Percentiles rank a stretch among this genome's conserved stretches.
phyloP scores from a whole-genome alignment of 2,888 invertebrate genomes.

The Epinotia nisella region DNA sequence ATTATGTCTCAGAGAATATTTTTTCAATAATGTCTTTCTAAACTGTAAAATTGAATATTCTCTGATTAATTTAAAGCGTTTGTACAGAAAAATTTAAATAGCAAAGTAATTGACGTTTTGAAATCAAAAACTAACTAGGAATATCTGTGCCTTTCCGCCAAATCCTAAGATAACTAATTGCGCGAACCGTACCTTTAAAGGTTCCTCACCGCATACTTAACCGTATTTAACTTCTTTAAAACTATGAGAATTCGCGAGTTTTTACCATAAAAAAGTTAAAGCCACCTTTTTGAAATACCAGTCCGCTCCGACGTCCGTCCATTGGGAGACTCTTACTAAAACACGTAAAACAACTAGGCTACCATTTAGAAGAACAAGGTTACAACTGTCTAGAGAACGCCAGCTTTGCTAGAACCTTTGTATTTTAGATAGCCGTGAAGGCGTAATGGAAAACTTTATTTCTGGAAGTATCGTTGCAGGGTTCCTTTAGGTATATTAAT shows the following conservation, averaged over 20 bases:
- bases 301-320: constrained; percentile 7
- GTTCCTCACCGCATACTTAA: constrained; percentile 11
- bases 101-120: background rate
- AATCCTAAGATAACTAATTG: constrained; percentile 9
- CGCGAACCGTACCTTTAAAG: constrained; percentile 14
- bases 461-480: constrained; percentile 16
- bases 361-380: background rate
- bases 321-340: constrained; percentile 29
- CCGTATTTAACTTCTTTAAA: constrained; percentile 23
- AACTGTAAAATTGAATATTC: too few species aligned
- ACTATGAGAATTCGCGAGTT: constrained; percentile 23
- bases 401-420: background rate
- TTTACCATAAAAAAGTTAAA: constrained; percentile 26
- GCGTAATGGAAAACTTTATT: constrained; percentile 32
- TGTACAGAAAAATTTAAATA: too few species aligned
- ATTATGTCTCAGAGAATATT: too few species aligned
- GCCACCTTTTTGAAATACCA: constrained; percentile 26
- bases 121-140: background rate
- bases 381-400: background rate
- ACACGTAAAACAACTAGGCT: constrained; percentile 25
- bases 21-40: too few species aligned
- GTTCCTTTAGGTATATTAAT: background rate
- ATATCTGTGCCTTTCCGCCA: constrained; percentile 2
- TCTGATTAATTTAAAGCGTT: too few species aligned
- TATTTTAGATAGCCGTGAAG: background rate